Evolutionary conservation across 1,140 invertebrate species (phyloP).

Genomic region (Papilio machaon): DNA sequence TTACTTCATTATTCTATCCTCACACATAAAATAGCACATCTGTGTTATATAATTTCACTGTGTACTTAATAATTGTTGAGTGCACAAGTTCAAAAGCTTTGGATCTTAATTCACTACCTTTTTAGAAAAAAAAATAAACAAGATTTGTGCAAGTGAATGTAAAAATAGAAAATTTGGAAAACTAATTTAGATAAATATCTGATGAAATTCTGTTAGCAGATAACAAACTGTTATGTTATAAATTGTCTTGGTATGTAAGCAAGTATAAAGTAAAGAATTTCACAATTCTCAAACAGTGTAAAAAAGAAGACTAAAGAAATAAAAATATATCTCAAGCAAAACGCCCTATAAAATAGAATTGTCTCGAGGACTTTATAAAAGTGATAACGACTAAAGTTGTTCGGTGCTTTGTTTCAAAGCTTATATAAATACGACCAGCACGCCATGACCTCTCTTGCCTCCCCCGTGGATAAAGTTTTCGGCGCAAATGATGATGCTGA

Average conservation of each 20-base stretch:
- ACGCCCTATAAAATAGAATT: constrained; percentile 80
- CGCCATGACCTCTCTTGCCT: constrained; percentile 48
- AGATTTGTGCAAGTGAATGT: too few species aligned
- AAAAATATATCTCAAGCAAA: constrained; percentile 79
- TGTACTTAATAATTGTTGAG: too few species aligned
- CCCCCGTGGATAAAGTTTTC: constrained; percentile 30
- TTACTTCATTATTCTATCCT: not conserved
- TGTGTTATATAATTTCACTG: too few species aligned
- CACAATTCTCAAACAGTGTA: constrained; percentile 56
- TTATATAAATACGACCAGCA: constrained; percentile 75
- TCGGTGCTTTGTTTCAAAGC: constrained; percentile 75
- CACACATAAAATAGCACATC: not conserved
- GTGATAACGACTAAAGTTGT: constrained; percentile 81
- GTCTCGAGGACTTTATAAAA: constrained; percentile 80
- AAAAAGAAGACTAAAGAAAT: constrained; percentile 73
- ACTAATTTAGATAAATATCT: too few species aligned
- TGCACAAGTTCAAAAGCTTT: too few species aligned
- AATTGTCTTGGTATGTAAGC: not conserved
- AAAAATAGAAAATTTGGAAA: too few species aligned
- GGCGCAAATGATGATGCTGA: constrained; percentile 42
- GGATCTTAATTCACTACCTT: too few species aligned
- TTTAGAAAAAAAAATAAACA: too few species aligned
- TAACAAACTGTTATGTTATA: too few species aligned
- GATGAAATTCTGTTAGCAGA: too few species aligned
- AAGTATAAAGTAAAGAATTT: not conserved